phyloP scores from a whole-genome alignment of 2,113 vertebrate genomes.

The Boulengeromyrus knoepffleri region DNA sequence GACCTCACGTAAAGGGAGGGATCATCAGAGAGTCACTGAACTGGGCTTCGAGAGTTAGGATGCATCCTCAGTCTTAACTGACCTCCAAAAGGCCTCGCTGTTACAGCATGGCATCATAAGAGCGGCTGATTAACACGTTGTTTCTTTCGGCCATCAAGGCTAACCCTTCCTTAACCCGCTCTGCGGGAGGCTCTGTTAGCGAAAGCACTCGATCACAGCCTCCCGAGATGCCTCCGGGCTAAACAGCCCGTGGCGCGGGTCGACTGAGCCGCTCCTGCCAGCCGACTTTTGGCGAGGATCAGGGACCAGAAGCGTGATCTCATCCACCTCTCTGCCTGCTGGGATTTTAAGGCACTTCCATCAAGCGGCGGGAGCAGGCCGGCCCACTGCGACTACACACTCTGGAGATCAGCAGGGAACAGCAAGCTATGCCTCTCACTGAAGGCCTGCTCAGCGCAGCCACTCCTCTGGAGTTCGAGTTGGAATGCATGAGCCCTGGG shows the following conservation, averaged over 20 bases:
- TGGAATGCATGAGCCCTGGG: neutral
- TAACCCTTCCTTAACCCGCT: neutral
- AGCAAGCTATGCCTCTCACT: neutral
- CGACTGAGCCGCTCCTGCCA: neutral
- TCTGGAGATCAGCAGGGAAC: too few relatives aligned
- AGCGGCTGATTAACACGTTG: neutral
- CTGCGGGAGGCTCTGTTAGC: neutral
- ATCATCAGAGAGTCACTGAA: neutral
- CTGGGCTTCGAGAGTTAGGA: neutral
- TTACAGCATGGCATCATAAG: neutral
- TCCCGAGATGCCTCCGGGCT: neutral
- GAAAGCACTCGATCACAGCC: neutral
- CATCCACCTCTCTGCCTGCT: neutral
- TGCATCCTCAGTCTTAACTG: neutral
- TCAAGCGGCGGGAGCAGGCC: neutral
- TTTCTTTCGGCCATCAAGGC: neutral
- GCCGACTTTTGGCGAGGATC: neutral
- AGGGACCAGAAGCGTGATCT: neutral
- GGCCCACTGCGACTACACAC: neutral
- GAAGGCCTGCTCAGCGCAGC: neutral
- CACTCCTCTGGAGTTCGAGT: neutral
- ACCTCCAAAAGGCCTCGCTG: neutral
- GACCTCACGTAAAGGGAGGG: neutral
- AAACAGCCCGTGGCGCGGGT: neutral
- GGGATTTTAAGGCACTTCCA: neutral